Percentiles rank a stretch among this genome's conserved stretches.
Conservation (phyloP, 2,797 vertebrate species). For the Perodicticus potto region DNA sequence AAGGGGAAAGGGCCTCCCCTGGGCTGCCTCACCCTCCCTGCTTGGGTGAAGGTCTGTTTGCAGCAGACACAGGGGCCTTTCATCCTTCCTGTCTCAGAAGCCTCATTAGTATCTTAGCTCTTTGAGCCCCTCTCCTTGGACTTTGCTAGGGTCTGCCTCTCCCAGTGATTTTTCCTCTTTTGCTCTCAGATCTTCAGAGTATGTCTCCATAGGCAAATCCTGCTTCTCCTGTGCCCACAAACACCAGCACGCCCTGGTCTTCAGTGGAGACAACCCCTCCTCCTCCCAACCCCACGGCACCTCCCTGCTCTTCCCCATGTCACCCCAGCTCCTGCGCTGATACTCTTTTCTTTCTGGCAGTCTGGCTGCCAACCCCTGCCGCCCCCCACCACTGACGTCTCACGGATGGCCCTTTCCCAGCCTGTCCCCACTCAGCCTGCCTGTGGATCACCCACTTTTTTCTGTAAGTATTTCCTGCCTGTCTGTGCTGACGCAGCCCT, state of each 20-base stretch:
- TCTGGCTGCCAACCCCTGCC: neutral
- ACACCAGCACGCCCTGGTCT: accelerated
- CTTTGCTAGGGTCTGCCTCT: neutral
- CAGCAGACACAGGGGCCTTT: neutral
- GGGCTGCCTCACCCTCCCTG: neutral
- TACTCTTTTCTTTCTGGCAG: neutral
- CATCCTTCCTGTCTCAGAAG: neutral
- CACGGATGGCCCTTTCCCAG: neutral
- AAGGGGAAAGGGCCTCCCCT: too few relatives aligned
- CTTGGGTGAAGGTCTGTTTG: neutral
- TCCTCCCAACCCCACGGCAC: neutral
- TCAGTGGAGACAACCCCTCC: neutral
- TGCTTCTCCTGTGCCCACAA: neutral
- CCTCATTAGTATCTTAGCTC: neutral
- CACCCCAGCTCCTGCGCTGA: neutral
- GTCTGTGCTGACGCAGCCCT: neutral
- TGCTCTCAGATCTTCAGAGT: neutral
- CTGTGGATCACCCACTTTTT: neutral
- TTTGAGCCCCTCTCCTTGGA: neutral
- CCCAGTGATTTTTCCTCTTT: neutral
- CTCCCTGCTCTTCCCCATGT: neutral
- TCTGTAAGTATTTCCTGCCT: neutral
- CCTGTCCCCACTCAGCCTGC: neutral
- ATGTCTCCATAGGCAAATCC: neutral
- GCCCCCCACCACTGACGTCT: neutral